These are phyloP conservation scores for Archocentrus centrarchus DNA, from an alignment of 2,113 vertebrate species.

Conservation along the genomic window DNA sequence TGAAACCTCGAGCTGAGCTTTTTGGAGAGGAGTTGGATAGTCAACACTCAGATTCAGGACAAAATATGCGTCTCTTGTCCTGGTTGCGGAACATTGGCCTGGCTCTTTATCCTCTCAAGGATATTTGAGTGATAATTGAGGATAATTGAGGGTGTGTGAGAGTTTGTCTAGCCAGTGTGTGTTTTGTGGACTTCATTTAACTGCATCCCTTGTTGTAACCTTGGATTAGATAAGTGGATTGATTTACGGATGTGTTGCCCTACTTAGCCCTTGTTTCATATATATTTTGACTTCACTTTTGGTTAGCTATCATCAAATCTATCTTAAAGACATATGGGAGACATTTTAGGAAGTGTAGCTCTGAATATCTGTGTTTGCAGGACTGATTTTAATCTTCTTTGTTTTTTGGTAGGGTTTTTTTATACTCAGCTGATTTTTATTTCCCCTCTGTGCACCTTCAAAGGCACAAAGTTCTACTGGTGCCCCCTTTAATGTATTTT, in stretches of 20 bases:
- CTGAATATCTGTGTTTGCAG: not conserved
- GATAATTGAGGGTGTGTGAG: not conserved
- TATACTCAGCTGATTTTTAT: not conserved
- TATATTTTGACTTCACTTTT: not conserved
- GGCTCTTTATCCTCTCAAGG: not conserved
- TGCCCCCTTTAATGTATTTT: constrained; percentile 45
- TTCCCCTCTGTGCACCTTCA: constrained; percentile 16
- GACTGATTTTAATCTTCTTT: not conserved
- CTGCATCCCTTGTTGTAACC: not conserved
- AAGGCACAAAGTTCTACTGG: constrained; percentile 5
- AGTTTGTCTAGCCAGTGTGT: not conserved
- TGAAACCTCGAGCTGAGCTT: not conserved
- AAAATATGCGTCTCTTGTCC: not conserved
- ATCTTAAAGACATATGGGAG: not conserved
- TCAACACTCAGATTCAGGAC: not conserved
- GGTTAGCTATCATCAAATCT: not conserved
- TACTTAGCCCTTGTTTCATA: not conserved
- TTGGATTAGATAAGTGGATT: not conserved
- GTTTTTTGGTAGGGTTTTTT: no score
- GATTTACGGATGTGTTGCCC: not conserved
- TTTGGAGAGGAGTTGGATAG: not conserved
- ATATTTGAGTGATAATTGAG: not conserved
- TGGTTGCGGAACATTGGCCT: not conserved
- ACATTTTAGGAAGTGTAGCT: not conserved
- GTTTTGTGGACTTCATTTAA: not conserved